These are phyloP conservation scores for Galleria mellonella DNA, from an alignment of 1,140 invertebrate species.

Conservation along the genomic window DNA sequence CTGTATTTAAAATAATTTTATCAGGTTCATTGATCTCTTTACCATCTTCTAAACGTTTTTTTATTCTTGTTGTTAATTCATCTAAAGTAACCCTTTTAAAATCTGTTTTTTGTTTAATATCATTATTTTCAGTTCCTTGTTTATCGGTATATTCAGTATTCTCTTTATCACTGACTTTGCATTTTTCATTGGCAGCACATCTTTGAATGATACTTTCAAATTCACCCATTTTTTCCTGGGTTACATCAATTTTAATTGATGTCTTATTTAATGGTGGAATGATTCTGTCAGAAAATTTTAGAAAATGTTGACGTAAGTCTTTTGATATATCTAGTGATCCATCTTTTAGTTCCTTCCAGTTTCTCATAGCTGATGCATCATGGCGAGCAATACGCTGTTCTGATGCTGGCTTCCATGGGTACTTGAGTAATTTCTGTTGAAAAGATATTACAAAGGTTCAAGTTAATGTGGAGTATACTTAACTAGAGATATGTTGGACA, in stretches of 20 bases:
- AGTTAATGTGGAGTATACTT: no score
- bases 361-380: conserved; percentile 78
- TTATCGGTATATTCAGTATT: conserved; percentile 17
- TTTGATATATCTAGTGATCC: conserved; percentile 71
- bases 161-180: conserved; percentile 9
- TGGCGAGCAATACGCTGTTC: conserved; percentile 76
- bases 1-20: conserved; percentile 40
- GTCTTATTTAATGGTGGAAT: conserved; percentile 59
- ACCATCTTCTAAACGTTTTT: conserved; percentile 45
- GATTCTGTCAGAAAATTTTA: conserved; percentile 78
- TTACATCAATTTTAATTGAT: conserved; percentile 52
- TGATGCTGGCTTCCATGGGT: conserved; percentile 77
- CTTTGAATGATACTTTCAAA: conserved; percentile 55
- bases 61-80: conserved; percentile 47
- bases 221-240: conserved; percentile 50
- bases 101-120: conserved; percentile 20
- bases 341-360: conserved; percentile 79
- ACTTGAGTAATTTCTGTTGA: conserved; percentile 78
- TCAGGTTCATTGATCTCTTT: conserved; percentile 44
- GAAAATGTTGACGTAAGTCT: conserved; percentile 75
- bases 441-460: conserved; percentile 9
- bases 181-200: conserved; percentile 40
- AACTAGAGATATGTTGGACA: no score
- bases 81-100: conserved; percentile 43
- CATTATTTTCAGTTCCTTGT: conserved; percentile 17